Conservation (phyloP, 2,888 invertebrate species). For the Agapostemon virescens region DNA sequence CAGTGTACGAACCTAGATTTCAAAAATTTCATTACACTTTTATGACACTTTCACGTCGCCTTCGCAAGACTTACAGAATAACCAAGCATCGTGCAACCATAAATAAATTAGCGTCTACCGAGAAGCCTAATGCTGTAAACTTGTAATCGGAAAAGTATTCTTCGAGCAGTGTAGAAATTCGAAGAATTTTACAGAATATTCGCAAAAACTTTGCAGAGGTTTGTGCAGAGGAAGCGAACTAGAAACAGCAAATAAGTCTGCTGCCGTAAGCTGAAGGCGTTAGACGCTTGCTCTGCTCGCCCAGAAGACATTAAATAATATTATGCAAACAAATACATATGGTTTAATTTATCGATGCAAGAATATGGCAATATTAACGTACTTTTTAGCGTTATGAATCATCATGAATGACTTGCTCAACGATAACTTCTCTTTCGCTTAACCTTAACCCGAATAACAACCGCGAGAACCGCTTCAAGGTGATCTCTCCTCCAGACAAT, state of each 20-base stretch:
- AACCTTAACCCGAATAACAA: slow-evolving; percentile 35
- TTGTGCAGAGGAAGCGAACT: not conserved
- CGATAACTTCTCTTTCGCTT: not conserved
- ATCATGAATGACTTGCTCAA: slow-evolving; percentile 2
- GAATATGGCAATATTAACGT: slow-evolving; percentile 1
- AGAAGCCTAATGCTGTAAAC: not conserved
- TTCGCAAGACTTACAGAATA: not conserved
- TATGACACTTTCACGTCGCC: not conserved
- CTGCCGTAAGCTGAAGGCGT: not conserved
- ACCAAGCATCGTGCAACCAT: not conserved
- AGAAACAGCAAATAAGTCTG: not conserved
- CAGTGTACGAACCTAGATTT: not conserved
- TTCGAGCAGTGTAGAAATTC: no score
- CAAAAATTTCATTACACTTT: not conserved
- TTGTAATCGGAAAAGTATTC: no score
- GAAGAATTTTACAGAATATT: no score
- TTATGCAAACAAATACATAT: not conserved
- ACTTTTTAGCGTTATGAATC: slow-evolving; percentile 2
- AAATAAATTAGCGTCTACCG: not conserved
- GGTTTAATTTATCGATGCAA: not conserved
- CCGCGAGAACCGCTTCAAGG: slow-evolving; percentile 24
- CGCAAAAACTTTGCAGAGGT: no score
- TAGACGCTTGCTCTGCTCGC: not conserved
- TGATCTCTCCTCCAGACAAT: slow-evolving; percentile 17
- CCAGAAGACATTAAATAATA: not conserved